Evolutionary conservation across 37 sponge, comb jelly and placozoan species (phyloP), one percentile per base, ranked within the genome.

Genomic region (Beroe forskalii): DNA sequence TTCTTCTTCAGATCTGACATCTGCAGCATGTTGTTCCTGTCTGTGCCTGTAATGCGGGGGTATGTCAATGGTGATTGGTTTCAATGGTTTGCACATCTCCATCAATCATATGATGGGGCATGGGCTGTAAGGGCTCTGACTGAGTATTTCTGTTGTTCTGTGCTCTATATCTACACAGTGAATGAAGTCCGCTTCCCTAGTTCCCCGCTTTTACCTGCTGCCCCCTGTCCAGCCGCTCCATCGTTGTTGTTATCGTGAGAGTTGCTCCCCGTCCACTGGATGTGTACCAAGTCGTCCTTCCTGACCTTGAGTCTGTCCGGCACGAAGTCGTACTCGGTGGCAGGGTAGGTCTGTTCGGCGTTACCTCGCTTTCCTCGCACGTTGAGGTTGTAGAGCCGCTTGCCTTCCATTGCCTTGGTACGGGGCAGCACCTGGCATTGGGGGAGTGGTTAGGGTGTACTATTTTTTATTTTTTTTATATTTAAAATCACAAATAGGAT

Each of bases 351-450:
- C 31, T 64, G 66, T 6, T 28, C 66, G 66, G 31, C 31, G 27
- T 64, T 64, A 22, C 66, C 66, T 23, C 66, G 66, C 17, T 64
- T 64, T 22, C 66, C 66, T 23, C 66, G 14, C 30, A 64, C 66
- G 66, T 64, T 64, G 20, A 64, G 66, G 31, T 64, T 64, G 66
- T 64, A 64, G 14, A 64, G 24, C 31, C 20, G 4, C 31, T 64
- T 64, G 31, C 66, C 66, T 23, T 8, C 66, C 66, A 64, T 64
- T n/a, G 4, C 25, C 25, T 64, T 27, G 27, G 66, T 64, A 4
- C 66, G 14, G 66, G 66, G 66, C 24, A 64, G 66, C 4, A 64
- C 31, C 66, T 64, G 66, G n/a, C n/a, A n/a, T n/a, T n/a, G n/a
- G n/a, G n/a, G n/a, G n/a, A n/a, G n/a, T n/a, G n/a, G n/a, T n/a